Evolutionary conservation across 1,140 invertebrate species (phyloP), one percentile per base, ranked within the genome.

Genomic region (Leptinotarsa undecemlineata): DNA sequence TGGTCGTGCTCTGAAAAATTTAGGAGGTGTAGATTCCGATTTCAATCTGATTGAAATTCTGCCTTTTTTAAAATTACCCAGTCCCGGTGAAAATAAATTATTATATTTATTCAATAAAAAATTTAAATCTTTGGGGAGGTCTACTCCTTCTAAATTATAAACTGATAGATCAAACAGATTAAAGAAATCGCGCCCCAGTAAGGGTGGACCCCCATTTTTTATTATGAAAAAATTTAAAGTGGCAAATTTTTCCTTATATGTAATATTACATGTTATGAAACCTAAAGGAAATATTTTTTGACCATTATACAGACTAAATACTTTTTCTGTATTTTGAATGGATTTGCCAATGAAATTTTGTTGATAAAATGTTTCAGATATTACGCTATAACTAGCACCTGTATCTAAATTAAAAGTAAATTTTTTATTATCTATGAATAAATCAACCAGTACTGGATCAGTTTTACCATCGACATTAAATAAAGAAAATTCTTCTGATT

Each of bases 1-100:
- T 11, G 70, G 70, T 17, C 70, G 48, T 17, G 70, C 70, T 23
- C 70, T 72, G 57, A 72, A 48, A 48, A 72, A 72, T 21, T 72
- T 72, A 33, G 71, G 71, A 14, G 15, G 11, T 5, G 47, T 33
- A 63, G 57, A 42, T n/a, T 33, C 20, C 62, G 33, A 20, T 72
- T 72, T 64, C 14, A 71, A 61, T 60, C 61, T 61, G 21, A 71
- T 71, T 15, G 51, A 61, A 14, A 71, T 61, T 21, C 5, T 33
- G 8, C 70, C 70, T 62, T 61, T 61, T 15, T 15, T 61, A 26
- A 71, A 71, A 51, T 20, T 71, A 51, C 70, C 70, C 26, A 63
- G 63, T 63, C 57, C 71, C 33, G 60, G 33, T 15, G 21, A 14
- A 72, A 72, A 72, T 17, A 72, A 20, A 19, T 62, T 57, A 20